A percentile compares a stretch with the other conserved stretches of the same genome.
phyloP scores from a whole-genome alignment of 2,888 invertebrate species.

The Leptura quadrifasciata region DNA sequence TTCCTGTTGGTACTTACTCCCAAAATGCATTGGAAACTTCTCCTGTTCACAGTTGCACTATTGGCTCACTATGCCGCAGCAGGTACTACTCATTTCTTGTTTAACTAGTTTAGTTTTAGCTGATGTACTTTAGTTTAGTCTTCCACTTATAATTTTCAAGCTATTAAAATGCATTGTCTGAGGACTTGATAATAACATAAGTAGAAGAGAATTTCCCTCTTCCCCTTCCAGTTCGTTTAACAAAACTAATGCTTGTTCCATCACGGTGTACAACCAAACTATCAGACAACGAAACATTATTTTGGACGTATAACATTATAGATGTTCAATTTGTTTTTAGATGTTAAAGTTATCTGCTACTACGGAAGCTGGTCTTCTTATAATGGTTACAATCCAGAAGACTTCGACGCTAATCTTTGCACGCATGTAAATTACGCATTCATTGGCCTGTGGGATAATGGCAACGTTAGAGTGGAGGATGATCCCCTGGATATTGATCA shows the following conservation, averaged over 20 bases:
- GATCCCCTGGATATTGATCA: conserved; percentile 76
- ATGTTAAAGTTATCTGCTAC: conserved; percentile 51
- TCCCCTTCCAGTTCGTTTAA: no score
- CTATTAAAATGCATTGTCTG: no score
- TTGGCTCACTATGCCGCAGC: conserved; percentile 1
- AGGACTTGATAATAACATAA: no score
- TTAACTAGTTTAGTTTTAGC: no score
- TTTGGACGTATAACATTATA: no score
- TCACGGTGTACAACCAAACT: no score
- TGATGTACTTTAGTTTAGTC: no score
- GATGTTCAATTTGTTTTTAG: not conserved
- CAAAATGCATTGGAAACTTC: conserved; percentile 1
- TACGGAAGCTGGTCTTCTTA: conserved; percentile 58
- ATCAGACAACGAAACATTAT: no score
- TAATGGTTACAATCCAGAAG: conserved; percentile 49
- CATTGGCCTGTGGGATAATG: conserved; percentile 55
- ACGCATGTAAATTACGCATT: conserved; percentile 62
- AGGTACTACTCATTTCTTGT: not conserved
- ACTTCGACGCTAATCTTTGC: conserved; percentile 59
- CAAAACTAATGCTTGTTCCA: no score
- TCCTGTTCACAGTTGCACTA: not conserved
- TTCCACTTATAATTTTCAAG: no score
- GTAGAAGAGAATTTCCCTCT: no score
- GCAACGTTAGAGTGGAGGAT: conserved; percentile 69
- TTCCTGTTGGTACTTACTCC: not conserved